Evolutionary conservation across 2,888 invertebrate genomes (phyloP), one percentile per base, ranked within the genome.

Genomic region (Neoascia interrupta): DNA sequence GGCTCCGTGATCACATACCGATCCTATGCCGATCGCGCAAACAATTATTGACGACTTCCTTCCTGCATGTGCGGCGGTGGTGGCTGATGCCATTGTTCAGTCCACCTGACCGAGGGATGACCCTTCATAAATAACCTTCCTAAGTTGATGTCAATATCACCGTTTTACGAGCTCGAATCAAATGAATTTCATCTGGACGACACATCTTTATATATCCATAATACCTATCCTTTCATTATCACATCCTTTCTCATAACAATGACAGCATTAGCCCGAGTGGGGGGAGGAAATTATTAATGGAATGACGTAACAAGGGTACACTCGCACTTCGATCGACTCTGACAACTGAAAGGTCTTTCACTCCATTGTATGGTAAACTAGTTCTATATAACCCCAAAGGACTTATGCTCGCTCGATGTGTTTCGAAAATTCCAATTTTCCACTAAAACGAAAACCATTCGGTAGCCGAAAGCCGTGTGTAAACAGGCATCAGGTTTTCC

Each of bases 221-320:
- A 39, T 41, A 43, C 37, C 31, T 31, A 74, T 68, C 66, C 66
- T 45, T 73, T 61, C 51, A 70, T 41, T 53, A 66, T 54, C 41
- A 72, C 76, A 79, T 79, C 79, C 73, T 73, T 79, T 68, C 26
- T 39, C 37, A 31, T 49, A 61, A 73, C 79, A 79, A 79, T 66
- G 56, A 51, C 49, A 79, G 63, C 37, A 64, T 72, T 64, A 60
- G 56, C 19, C 16, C 58, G 61, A 49, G 49, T 54, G 61, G 45
- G 53, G 54, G 21, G 43, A 64, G 49, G n/a, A n/a, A n/a, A n/a
- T 73, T 79, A 73, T 73, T 68, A 79, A 79, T 79, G 79, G 51
- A 79, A 49, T 79, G 66, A 73, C 73, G 56, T 73, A 79, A 72
- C 72, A 56, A 66, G 72, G 76, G 76, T 79, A 72, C 58, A 26